These are phyloP conservation scores for Corythoichthys haematopterus DNA, from an alignment of 2,113 vertebrate species.

Conservation along the genomic window DNA sequence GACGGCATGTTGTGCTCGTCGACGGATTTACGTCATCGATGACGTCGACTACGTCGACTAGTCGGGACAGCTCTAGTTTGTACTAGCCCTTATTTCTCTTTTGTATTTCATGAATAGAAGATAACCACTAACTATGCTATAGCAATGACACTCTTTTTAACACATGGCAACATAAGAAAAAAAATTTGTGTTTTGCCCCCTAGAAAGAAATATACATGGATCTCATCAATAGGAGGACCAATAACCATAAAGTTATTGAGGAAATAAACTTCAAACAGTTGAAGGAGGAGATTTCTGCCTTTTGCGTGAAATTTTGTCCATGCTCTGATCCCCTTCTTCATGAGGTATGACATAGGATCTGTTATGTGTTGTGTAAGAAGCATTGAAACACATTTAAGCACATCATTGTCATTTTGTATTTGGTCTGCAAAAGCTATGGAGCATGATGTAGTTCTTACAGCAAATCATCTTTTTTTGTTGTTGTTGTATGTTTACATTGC, in stretches of 20 bases:
- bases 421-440: too few species aligned
- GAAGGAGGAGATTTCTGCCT: slow-evolving; percentile 74
- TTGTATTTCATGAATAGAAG: not conserved
- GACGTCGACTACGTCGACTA: too few species aligned
- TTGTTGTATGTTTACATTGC: too few species aligned
- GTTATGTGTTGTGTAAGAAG: too few species aligned
- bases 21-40: too few species aligned
- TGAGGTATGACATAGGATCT: slow-evolving; percentile 58
- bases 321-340: slow-evolving; percentile 73
- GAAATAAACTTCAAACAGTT: slow-evolving; percentile 77
- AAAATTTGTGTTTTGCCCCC: slow-evolving; percentile 7
- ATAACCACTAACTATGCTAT: not conserved
- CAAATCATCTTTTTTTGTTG: too few species aligned
- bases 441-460: too few species aligned
- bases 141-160: not conserved
- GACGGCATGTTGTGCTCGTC: too few species aligned
- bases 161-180: not conserved
- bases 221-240: slow-evolving; percentile 72
- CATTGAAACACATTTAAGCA: too few species aligned
- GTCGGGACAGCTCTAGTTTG: too few species aligned
- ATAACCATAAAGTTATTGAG: slow-evolving; percentile 69
- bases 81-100: not conserved
- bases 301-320: slow-evolving; percentile 69
- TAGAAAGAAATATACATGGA: slow-evolving; percentile 74
- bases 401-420: too few species aligned